Conservation (phyloP, 2,888 invertebrate species). For the Eulithis testata region DNA sequence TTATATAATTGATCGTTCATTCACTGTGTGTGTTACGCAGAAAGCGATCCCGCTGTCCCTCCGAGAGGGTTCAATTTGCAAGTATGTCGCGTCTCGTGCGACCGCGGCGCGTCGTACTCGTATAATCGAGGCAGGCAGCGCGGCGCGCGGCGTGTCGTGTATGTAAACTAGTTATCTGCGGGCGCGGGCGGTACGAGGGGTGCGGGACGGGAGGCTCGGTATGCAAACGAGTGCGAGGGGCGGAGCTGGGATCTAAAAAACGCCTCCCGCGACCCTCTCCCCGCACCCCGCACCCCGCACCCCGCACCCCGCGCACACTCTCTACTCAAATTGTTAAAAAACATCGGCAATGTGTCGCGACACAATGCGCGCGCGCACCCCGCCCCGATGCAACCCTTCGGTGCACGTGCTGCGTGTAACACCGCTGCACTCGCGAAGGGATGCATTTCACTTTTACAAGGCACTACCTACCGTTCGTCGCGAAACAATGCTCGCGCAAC, state of each 20-base stretch:
- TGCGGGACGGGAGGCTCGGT: conserved; percentile 38
- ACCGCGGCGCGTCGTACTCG: too few species aligned
- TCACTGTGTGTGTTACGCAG: too few species aligned
- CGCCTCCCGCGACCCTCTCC: conserved; percentile 48
- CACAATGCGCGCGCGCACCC: conserved; percentile 60
- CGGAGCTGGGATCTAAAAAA: conserved; percentile 50
- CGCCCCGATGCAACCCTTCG: conserved; percentile 42
- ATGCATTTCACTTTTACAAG: conserved; percentile 58
- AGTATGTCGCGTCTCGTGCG: too few species aligned
- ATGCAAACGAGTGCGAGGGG: conserved; percentile 65
- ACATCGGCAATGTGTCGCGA: conserved; percentile 61
- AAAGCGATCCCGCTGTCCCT: too few species aligned
- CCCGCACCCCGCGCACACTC: conserved; percentile 44
- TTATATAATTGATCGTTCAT: too few species aligned
- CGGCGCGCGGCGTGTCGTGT: neutral
- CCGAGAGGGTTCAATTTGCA: too few species aligned
- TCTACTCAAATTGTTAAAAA: conserved; percentile 57
- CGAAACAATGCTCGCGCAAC: conserved; percentile 36
- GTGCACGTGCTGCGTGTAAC: conserved; percentile 50
- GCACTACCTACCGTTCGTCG: conserved; percentile 11
- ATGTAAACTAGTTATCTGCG: neutral
- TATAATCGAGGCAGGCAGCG: too few species aligned
- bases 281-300: conserved; percentile 43
- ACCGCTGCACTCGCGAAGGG: conserved; percentile 42
- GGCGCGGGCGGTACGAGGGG: neutral